phyloP scores from a whole-genome alignment of 2,797 vertebrate genomes.

The Cuculus canorus region DNA sequence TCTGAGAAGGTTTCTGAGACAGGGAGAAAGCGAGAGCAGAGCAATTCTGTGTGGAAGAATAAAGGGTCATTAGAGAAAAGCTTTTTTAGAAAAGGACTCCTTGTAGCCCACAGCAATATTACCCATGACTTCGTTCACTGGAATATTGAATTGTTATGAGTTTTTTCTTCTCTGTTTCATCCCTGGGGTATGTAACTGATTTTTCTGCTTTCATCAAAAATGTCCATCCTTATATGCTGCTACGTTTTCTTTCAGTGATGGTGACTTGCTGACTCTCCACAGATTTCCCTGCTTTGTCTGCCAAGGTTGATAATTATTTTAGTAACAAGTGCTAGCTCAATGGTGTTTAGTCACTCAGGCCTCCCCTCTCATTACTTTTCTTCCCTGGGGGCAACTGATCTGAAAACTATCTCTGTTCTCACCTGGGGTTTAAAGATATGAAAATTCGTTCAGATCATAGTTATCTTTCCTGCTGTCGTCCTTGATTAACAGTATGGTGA shows the following conservation, averaged over 20 bases:
- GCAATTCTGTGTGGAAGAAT: background rate
- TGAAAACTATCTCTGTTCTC: background rate
- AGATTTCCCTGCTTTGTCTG: slow-evolving; percentile 42
- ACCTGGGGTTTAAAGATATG: slow-evolving; percentile 8
- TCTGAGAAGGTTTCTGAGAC: background rate
- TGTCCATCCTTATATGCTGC: background rate
- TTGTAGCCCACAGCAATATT: background rate
- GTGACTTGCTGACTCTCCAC: background rate
- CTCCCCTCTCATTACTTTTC: slow-evolving; percentile 52
- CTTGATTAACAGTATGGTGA: background rate
- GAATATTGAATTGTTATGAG: background rate
- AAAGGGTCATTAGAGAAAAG: background rate
- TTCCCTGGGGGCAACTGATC: slow-evolving; percentile 6
- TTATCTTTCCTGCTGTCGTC: background rate
- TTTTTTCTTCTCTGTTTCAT: slow-evolving; percentile 11
- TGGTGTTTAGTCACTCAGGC: slow-evolving; percentile 16
- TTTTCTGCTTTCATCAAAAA: slow-evolving; percentile 7
- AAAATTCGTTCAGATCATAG: slow-evolving; percentile 27
- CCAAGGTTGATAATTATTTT: slow-evolving; percentile 45
- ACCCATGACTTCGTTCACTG: background rate
- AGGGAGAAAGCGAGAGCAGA: background rate
- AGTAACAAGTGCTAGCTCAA: slow-evolving; percentile 46
- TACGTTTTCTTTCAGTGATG: background rate
- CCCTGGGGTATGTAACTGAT: background rate
- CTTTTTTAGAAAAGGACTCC: background rate